Percentiles rank a stretch among this genome's conserved stretches.
Conservation (phyloP, 1,140 invertebrate species). For the Bombyx mori region DNA sequence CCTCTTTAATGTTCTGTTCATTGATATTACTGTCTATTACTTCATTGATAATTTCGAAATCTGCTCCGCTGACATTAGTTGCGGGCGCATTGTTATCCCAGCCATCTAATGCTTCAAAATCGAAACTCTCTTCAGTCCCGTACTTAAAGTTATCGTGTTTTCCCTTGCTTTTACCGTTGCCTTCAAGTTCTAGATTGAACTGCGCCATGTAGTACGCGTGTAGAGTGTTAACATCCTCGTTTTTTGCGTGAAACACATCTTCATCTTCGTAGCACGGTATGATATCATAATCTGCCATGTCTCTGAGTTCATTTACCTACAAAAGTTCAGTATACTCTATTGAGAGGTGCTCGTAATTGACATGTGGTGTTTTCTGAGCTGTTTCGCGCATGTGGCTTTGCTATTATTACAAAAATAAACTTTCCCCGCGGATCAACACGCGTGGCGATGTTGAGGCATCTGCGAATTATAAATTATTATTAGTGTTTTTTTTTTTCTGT, state of each 20-base stretch:
- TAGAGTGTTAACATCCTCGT: conserved; percentile 46
- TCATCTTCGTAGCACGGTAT: conserved; percentile 45
- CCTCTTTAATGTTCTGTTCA: conserved; percentile 61
- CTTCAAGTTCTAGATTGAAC: conserved; percentile 60
- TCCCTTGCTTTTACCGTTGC: conserved; percentile 35
- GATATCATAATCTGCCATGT: conserved; percentile 54
- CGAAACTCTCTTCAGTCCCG: conserved; percentile 54
- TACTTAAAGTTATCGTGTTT: conserved; percentile 50
- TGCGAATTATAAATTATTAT: conserved; percentile 65
- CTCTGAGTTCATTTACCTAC: conserved; percentile 58
- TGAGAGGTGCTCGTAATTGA: conserved; percentile 46
- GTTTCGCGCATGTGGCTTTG: conserved; percentile 57
- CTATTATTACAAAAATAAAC: conserved; percentile 71
- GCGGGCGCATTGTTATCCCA: conserved; percentile 31
- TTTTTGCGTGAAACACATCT: conserved; percentile 47
- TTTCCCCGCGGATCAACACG: conserved; percentile 57
- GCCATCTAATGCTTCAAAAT: conserved; percentile 53
- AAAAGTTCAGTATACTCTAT: conserved; percentile 53
- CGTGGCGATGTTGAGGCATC: conserved; percentile 50
- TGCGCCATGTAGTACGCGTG: conserved; percentile 65
- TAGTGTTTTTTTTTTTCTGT: conserved; percentile 12
- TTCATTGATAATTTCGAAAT: conserved; percentile 54
- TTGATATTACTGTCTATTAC: conserved; percentile 51
- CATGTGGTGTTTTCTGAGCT: conserved; percentile 47
- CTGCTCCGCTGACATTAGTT: conserved; percentile 22